Base-by-base conservation (phyloP, 92 coral and sea anemone genomes). In the Actinernus sp. region DNA sequence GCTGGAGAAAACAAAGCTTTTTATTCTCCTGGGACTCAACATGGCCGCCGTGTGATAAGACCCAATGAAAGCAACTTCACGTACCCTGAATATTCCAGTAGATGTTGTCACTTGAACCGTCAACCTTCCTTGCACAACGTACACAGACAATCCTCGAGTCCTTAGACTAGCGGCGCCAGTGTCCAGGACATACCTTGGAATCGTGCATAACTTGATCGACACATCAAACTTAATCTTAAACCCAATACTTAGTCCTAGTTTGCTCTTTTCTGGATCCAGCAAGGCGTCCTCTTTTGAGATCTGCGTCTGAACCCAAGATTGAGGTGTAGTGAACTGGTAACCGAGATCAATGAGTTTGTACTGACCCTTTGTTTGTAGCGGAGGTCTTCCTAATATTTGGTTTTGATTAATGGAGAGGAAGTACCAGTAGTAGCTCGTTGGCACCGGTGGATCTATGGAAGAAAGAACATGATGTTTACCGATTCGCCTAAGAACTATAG, bases 371-470 rank as follows among this genome's bases (percentile, higher is more conserved):
- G 84, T 86, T 18, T 24, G n/a, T 44, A 95, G 59, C 0, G 88
- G 77, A 21, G 97, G 97, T 28, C 43, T 59, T 28, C 99, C 99
- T 23, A 45, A 9, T 10, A 95, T 84, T 58, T 73, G 74, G 54
- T 89, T 86, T 17, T 77, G 23, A 2, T 28, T 34, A 17, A 84
- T 65, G 3, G 92, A 63, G 84, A 95, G 71, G 83, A 95, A 88
- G 46, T 92, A 91, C 99, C 99, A 95, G 77, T 87, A 91, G 82
- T 95, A 95, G 70, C 91, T 91, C 5, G 97, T 73, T 28, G 93
- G 87, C 20, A 91, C 62, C 3, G 91, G 95, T 7, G 97, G 97
- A 4, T 71, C 97, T 90, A 53, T n/a, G 4, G 46, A 25, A 28
- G 28, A 34, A 74, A 24, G 43, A 36, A 68, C 1, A 25, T 31